Conservation (phyloP, 2,888 invertebrate genomes). For the Oasisia sp. region DNA sequence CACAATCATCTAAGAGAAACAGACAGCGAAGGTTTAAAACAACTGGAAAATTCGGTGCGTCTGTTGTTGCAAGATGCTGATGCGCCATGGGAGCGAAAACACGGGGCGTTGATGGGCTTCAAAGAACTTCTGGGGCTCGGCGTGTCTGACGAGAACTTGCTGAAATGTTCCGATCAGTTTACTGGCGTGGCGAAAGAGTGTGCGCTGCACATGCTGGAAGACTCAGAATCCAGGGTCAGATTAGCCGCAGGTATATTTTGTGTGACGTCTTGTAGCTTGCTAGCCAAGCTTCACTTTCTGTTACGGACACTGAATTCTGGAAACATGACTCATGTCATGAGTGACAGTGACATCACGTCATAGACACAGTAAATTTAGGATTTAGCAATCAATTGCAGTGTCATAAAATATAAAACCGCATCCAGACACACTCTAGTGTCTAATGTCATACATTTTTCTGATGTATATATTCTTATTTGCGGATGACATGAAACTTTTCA, state of each 20-base stretch:
- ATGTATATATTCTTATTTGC: background rate
- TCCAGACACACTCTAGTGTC: background rate
- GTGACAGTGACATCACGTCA: background rate
- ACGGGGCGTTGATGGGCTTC: constrained; percentile 65
- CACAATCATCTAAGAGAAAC: constrained; percentile 38
- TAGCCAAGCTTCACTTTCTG: background rate
- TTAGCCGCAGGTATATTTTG: constrained; percentile 64
- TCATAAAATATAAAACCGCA: no score
- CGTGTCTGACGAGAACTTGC: constrained; percentile 52
- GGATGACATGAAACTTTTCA: no score
- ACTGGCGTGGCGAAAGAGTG: constrained; percentile 50
- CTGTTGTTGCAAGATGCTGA: constrained; percentile 48
- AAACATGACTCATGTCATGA: background rate
- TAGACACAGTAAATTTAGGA: background rate
- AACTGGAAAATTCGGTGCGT: constrained; percentile 48
- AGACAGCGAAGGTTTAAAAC: constrained; percentile 38
- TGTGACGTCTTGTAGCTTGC: background rate
- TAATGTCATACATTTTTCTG: background rate
- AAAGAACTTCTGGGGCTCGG: constrained; percentile 57
- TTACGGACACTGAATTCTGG: background rate
- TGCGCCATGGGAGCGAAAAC: constrained; percentile 65
- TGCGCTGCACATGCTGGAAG: constrained; percentile 60
- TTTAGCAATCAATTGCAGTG: no score
- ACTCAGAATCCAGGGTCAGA: constrained; percentile 67
- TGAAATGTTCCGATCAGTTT: constrained; percentile 49